Conservation (phyloP, 2,888 invertebrate genomes). For the Branchellion lobata region DNA sequence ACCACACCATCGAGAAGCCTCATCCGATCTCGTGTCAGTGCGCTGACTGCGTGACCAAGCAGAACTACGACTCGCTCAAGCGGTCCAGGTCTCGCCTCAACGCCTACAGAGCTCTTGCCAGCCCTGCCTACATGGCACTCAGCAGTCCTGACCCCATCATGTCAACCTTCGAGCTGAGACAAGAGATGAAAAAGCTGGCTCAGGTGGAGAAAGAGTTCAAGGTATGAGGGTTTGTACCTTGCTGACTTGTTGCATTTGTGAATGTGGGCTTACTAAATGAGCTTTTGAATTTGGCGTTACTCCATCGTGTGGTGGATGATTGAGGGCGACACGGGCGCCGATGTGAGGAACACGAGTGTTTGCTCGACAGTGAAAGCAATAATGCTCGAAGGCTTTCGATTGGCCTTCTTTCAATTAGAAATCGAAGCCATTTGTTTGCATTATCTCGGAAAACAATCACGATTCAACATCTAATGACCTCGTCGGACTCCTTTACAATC, state of each 20-base stretch:
- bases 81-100: conserved; percentile 68
- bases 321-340: too few species aligned
- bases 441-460: too few species aligned
- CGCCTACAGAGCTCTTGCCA: conserved; percentile 70
- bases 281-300: too few species aligned
- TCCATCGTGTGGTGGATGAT: too few species aligned
- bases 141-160: conserved; percentile 71
- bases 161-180: conserved; percentile 69
- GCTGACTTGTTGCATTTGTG: neutral
- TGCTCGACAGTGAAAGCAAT: too few species aligned
- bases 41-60: conserved; percentile 61
- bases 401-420: too few species aligned
- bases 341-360: too few species aligned
- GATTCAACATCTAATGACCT: too few species aligned
- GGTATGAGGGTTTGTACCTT: conserved; percentile 63
- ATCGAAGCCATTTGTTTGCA: too few species aligned
- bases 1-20: conserved; percentile 70
- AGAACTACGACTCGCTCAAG: conserved; percentile 62
- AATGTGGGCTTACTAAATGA: too few species aligned
- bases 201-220: conserved; percentile 69
- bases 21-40: conserved; percentile 65
- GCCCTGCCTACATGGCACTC: conserved; percentile 73
- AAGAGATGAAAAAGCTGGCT: conserved; percentile 68
- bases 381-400: too few species aligned
- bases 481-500: too few species aligned